phyloP scores from a whole-genome alignment of 2,797 vertebrate genomes.

The Australoheros facetus region DNA sequence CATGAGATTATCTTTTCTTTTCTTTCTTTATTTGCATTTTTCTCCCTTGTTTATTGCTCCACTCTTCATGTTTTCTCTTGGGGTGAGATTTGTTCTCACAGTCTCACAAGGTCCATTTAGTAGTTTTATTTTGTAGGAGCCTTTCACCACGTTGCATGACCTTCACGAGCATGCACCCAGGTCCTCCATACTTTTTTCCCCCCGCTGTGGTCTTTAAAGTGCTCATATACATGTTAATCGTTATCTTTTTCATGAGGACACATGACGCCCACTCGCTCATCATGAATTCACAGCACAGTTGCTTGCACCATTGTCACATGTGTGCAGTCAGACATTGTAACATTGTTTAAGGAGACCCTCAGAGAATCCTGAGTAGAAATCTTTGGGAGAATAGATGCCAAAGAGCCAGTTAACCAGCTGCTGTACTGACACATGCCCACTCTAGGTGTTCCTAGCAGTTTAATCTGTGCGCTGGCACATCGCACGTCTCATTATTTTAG shows the following conservation, averaged over 20 bases:
- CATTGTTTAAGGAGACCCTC: background rate
- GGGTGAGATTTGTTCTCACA: background rate
- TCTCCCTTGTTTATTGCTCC: background rate
- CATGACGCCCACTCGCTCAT: background rate
- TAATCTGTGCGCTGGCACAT: too few species aligned
- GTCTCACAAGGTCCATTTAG: background rate
- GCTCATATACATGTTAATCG: fast-evolving
- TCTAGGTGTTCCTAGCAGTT: fast-evolving
- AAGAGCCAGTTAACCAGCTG: background rate
- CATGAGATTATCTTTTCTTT: background rate
- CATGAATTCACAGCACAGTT: background rate
- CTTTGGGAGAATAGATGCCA: background rate
- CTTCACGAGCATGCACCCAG: background rate
- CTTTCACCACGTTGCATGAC: background rate
- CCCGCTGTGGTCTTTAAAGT: background rate
- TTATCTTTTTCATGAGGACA: background rate
- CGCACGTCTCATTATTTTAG: too few species aligned
- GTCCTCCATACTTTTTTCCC: background rate
- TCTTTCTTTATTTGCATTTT: background rate
- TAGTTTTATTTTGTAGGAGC: background rate
- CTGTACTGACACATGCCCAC: background rate
- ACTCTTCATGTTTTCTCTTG: background rate
- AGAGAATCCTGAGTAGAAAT: background rate
- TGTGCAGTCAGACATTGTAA: background rate
- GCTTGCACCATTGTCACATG: background rate